phyloP scores from a whole-genome alignment of 2,113 vertebrate species.

The Thymallus thymallus region DNA sequence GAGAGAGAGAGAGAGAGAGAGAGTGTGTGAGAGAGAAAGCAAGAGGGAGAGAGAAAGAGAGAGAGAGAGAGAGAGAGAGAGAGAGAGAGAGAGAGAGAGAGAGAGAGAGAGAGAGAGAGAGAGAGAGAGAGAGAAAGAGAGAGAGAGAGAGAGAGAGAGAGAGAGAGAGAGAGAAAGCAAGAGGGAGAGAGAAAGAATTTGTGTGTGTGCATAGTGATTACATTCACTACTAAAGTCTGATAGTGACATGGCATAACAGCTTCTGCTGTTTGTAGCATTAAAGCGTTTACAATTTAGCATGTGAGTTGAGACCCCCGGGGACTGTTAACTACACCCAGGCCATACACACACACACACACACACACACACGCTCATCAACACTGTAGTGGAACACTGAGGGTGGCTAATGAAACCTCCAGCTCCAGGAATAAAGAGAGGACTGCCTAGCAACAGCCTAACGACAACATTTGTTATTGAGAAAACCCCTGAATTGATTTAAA shows the following conservation, averaged over 20 bases:
- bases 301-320: slow-evolving; percentile 30
- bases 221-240: slow-evolving; percentile 35
- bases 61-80: neutral
- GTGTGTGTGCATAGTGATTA: slow-evolving; percentile 23
- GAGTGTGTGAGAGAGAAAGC: neutral
- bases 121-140: neutral
- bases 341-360: slow-evolving; percentile 53
- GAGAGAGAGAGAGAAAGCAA: neutral
- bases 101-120: neutral
- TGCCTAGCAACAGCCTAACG: slow-evolving; percentile 16
- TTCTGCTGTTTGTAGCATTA: slow-evolving; percentile 56
- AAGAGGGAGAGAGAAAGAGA: neutral
- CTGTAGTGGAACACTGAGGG: slow-evolving; percentile 8
- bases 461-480: slow-evolving; percentile 25
- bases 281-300: slow-evolving; percentile 59
- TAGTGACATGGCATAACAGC: slow-evolving; percentile 34
- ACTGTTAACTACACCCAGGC: slow-evolving; percentile 19
- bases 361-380: slow-evolving; percentile 41
- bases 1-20: neutral
- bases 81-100: neutral
- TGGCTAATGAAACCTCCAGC: slow-evolving; percentile 24
- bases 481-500: slow-evolving; percentile 1
- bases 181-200: neutral
- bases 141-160: neutral
- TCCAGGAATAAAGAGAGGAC: neutral